Conservation (phyloP, 1,140 invertebrate species). For the Phymastichus coffea region DNA sequence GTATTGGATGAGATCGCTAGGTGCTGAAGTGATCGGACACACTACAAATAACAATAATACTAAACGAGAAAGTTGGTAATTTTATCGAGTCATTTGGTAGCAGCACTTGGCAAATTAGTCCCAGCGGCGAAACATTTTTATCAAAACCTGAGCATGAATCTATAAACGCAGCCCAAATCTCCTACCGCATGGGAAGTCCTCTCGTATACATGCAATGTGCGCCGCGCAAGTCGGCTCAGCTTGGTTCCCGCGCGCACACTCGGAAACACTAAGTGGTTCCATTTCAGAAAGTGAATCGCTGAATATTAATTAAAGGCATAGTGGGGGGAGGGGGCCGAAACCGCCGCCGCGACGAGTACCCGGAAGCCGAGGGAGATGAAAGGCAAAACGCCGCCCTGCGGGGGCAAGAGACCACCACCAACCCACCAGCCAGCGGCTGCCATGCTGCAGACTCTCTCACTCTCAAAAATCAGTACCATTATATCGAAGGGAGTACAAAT, state of each 20-base stretch:
- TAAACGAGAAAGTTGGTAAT: too few species aligned
- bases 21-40: too few species aligned
- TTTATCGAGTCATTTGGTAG: too few species aligned
- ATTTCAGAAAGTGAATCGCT: slow-evolving; percentile 38
- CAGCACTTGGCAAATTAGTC: too few species aligned
- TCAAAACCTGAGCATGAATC: too few species aligned
- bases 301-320: slow-evolving; percentile 39
- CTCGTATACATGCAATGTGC: not conserved
- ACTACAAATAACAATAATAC: too few species aligned
- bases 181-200: not conserved
- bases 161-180: not conserved
- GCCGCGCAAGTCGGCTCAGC: too few species aligned
- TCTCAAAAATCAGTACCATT: not conserved
- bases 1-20: too few species aligned
- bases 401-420: too few species aligned
- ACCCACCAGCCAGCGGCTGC: too few species aligned
- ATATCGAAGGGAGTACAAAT: slow-evolving; percentile 6
- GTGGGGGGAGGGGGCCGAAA: not conserved
- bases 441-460: too few species aligned
- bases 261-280: slow-evolving; percentile 36
- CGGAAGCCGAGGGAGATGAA: slow-evolving; percentile 17
- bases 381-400: not conserved
- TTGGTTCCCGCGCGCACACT: slow-evolving; percentile 9
- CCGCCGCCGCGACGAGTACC: not conserved
- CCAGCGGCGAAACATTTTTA: too few species aligned